phyloP scores from a whole-genome alignment of 1,140 invertebrate genomes.

The Panulirus ornatus region DNA sequence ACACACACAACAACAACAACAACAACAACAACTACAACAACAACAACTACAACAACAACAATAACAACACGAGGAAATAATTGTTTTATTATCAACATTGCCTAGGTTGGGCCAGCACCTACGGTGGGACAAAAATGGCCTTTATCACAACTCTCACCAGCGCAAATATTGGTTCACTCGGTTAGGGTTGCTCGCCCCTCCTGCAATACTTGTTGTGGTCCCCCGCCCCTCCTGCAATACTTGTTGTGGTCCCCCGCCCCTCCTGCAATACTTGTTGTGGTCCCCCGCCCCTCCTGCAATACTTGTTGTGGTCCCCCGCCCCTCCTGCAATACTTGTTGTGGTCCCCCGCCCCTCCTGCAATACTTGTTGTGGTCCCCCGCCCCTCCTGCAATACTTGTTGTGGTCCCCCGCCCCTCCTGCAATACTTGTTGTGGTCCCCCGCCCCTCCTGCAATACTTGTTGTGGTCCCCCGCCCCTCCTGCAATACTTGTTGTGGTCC shows the following conservation, averaged over 20 bases:
- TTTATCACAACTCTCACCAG: constrained; percentile 32
- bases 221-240: constrained; percentile 52
- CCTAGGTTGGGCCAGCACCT: constrained; percentile 22
- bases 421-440: constrained; percentile 68
- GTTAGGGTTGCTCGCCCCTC: constrained; percentile 22
- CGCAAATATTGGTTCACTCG: constrained; percentile 41
- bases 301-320: constrained; percentile 63
- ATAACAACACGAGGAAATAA: constrained; percentile 37
- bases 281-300: constrained; percentile 49
- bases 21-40: too few relatives aligned
- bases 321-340: constrained; percentile 64
- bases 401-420: constrained; percentile 42
- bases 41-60: too few relatives aligned
- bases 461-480: constrained; percentile 51
- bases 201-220: constrained; percentile 68
- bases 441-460: constrained; percentile 59
- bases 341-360: constrained; percentile 47
- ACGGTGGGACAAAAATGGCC: constrained; percentile 41
- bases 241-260: constrained; percentile 61
- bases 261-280: constrained; percentile 65
- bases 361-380: constrained; percentile 63
- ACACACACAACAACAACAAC: background rate
- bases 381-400: constrained; percentile 64
- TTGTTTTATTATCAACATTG: constrained; percentile 59
- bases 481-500: constrained; percentile 68